phyloP scores from a whole-genome alignment of 1,140 invertebrate species.

The Asobara japonica region DNA sequence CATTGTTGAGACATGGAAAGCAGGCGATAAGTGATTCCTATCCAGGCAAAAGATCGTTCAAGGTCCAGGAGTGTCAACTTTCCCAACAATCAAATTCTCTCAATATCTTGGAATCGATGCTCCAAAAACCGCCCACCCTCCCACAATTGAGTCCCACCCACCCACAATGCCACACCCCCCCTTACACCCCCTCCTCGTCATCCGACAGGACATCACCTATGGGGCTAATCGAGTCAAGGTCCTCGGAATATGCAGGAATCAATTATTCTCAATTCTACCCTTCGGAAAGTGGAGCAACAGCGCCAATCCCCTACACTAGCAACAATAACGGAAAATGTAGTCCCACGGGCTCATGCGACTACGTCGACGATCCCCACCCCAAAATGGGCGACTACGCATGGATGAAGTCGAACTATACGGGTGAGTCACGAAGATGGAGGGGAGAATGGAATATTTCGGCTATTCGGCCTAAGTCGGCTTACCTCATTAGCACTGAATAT shows the following conservation, averaged over 20 bases:
- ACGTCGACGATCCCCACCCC: constrained; percentile 32
- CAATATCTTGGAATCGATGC: neutral
- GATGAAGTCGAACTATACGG: constrained; percentile 48
- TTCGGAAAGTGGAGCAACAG: constrained; percentile 14
- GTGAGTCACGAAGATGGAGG: too few relatives aligned
- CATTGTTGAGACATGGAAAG: constrained; percentile 46
- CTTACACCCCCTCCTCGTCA: constrained; percentile 45
- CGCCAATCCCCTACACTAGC: constrained; percentile 1
- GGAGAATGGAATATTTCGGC: too few relatives aligned
- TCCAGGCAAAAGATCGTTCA: too few relatives aligned
- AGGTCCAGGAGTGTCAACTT: neutral
- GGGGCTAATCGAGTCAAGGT: neutral
- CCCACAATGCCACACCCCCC: constrained; percentile 35
- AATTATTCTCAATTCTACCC: constrained; percentile 8
- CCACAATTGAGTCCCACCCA: constrained; percentile 23
- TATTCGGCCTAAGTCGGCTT: too few relatives aligned
- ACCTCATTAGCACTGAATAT: too few relatives aligned
- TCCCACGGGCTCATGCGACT: constrained; percentile 28
- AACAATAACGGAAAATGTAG: constrained; percentile 40
- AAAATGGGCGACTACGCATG: constrained; percentile 44
- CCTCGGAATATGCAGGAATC: neutral
- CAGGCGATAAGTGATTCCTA: constrained; percentile 37
- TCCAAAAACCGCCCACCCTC: neutral
- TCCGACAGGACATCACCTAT: constrained; percentile 42
- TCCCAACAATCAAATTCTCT: neutral